Evolutionary conservation across 2,113 vertebrate species (phyloP).

Genomic region (Varanus komodoensis): DNA sequence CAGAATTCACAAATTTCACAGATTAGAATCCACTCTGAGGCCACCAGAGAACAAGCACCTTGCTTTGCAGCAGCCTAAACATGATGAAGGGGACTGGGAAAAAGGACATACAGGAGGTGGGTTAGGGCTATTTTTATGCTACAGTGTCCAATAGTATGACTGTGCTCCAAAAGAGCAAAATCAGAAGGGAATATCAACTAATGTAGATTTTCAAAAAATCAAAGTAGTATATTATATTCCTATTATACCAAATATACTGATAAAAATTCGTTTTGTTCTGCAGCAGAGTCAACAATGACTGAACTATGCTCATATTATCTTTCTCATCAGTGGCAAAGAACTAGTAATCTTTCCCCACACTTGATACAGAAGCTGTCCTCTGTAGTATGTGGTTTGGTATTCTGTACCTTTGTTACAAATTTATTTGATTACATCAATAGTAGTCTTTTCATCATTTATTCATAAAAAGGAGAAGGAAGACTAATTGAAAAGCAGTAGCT

Average conservation of each 20-base stretch:
- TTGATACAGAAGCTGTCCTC: neutral
- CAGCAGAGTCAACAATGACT: neutral
- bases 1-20: conserved; percentile 95
- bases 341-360: neutral
- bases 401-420: neutral
- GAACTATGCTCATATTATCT: neutral
- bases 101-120: conserved; percentile 87
- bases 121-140: conserved; percentile 76
- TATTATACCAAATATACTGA: neutral
- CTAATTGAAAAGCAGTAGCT: neutral
- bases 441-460: neutral
- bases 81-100: conserved; percentile 76
- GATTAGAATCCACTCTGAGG: conserved; percentile 87
- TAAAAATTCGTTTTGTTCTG: conserved; percentile 12
- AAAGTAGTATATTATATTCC: neutral
- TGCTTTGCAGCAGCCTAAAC: conserved; percentile 72
- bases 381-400: neutral
- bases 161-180: conserved; percentile 76
- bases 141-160: conserved; percentile 39
- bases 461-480: neutral
- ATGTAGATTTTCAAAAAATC: neutral
- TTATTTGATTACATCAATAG: neutral
- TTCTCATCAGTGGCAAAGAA: neutral
- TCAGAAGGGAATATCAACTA: conserved; percentile 79
- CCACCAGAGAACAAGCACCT: conserved; percentile 80